Conservation (phyloP, 2,888 invertebrate genomes). For the Malthinus flaveolus region DNA sequence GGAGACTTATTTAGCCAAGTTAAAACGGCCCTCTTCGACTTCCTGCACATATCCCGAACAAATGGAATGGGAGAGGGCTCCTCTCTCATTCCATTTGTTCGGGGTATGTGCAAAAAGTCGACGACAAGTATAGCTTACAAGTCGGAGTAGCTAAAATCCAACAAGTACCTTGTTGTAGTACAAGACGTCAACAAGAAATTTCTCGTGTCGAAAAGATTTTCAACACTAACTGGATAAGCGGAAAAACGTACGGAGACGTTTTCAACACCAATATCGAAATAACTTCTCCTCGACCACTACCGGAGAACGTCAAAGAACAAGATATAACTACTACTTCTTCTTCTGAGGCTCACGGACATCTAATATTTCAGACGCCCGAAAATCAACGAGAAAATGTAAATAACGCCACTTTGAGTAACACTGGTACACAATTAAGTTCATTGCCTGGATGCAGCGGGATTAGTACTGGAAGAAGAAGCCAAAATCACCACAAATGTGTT, state of each 20-base stretch:
- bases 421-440: too few species aligned
- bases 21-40: constrained; percentile 21
- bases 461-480: too few species aligned
- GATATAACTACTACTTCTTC: too few species aligned
- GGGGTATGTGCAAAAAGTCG: constrained; percentile 21
- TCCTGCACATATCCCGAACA: too few species aligned
- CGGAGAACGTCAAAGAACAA: too few species aligned
- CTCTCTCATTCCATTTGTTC: constrained; percentile 20
- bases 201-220: constrained; percentile 14
- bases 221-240: constrained; percentile 10
- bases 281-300: neutral
- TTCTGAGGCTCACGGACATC: too few species aligned
- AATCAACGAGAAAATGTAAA: too few species aligned
- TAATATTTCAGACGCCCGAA: too few species aligned
- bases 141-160: constrained; percentile 25
- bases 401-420: too few species aligned
- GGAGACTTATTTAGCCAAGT: constrained; percentile 29
- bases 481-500: too few species aligned
- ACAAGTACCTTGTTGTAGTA: constrained; percentile 12
- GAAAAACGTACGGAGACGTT: neutral
- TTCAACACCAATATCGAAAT: neutral
- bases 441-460: too few species aligned
- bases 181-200: constrained; percentile 12
- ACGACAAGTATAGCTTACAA: constrained; percentile 20
- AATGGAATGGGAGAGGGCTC: too few species aligned